Conservation (phyloP, 2,888 invertebrate genomes). For the Lathronympha strigana region DNA sequence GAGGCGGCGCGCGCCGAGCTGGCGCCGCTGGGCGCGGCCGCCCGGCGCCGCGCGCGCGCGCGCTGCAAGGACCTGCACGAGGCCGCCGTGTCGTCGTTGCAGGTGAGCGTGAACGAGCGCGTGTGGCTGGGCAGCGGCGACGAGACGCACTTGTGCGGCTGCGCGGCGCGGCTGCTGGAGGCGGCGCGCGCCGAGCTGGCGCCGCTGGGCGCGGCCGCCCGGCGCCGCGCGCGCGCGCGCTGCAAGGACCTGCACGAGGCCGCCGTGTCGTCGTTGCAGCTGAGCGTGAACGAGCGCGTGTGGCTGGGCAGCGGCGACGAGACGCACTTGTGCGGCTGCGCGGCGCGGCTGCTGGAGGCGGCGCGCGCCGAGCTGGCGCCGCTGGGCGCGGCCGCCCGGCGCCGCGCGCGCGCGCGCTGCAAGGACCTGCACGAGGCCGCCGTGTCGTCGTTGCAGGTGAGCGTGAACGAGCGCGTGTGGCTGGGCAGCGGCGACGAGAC, state of each 20-base stretch:
- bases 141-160: conserved; percentile 84
- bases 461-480: background rate
- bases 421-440: conserved; percentile 79
- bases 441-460: conserved; percentile 71
- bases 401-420: conserved; percentile 72
- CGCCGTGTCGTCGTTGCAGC: too few relatives aligned
- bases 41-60: conserved; percentile 70
- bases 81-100: conserved; percentile 72
- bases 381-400: conserved; percentile 74
- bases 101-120: too few relatives aligned
- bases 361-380: conserved; percentile 85
- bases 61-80: conserved; percentile 78
- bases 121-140: conserved; percentile 86
- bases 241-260: too few relatives aligned
- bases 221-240: conserved; percentile 68
- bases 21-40: conserved; percentile 78
- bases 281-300: too few relatives aligned
- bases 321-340: conserved; percentile 91
- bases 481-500: too few relatives aligned
- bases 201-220: conserved; percentile 76
- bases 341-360: conserved; percentile 88
- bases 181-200: conserved; percentile 74
- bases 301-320: conserved; percentile 95
- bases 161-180: conserved; percentile 68
- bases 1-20: conserved; percentile 86